phyloP scores from a whole-genome alignment of 2,888 invertebrate species.

The Fabriciana adippe region DNA sequence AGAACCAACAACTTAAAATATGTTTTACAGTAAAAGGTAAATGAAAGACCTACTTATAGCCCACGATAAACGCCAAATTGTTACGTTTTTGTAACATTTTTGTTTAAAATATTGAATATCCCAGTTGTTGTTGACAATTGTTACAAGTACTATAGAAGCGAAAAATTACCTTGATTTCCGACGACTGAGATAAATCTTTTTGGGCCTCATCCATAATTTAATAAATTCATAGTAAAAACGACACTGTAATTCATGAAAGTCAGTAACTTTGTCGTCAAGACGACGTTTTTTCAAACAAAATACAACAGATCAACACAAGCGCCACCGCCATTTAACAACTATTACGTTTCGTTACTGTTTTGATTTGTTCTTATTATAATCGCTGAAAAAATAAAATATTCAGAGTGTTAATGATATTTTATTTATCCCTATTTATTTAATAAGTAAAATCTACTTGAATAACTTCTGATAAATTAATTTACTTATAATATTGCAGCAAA shows the following conservation, averaged over 20 bases:
- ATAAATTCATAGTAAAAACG: constrained; percentile 71
- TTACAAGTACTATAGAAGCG: constrained; percentile 12
- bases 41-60: background rate
- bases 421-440: too few species aligned
- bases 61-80: background rate
- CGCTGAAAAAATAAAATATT: too few species aligned
- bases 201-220: constrained; percentile 77
- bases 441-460: too few species aligned
- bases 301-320: constrained; percentile 53
- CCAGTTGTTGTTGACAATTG: constrained; percentile 29
- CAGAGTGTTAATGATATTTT: too few species aligned
- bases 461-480: too few species aligned
- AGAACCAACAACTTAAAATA: background rate
- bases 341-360: constrained; percentile 47
- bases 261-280: constrained; percentile 75
- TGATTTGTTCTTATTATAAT: background rate
- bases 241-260: constrained; percentile 60
- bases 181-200: constrained; percentile 54
- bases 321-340: constrained; percentile 42
- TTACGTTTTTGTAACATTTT: constrained; percentile 20
- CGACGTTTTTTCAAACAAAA: constrained; percentile 65
- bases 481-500: too few species aligned
- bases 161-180: constrained; percentile 65
- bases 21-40: background rate
- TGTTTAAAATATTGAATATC: constrained; percentile 38